Evolutionary conservation across 2,888 invertebrate genomes (phyloP).

Genomic region (Drosophila gaucha): DNA sequence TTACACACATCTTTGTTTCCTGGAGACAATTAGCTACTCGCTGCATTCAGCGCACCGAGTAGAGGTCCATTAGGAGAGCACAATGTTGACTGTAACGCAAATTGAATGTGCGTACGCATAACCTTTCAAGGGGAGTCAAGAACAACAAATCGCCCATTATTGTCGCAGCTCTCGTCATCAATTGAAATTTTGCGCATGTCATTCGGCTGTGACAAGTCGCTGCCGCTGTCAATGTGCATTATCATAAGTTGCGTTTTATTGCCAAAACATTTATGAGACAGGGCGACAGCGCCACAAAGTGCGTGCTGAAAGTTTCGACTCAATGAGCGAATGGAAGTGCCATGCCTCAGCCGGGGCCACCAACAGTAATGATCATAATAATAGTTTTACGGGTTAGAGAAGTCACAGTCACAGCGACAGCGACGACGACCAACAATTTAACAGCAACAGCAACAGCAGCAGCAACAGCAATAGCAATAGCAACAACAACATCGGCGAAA

Average conservation of each 20-base stretch:
- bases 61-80: neutral
- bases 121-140: conserved; percentile 14
- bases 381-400: conserved; percentile 77
- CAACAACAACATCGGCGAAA: conserved; percentile 54
- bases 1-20: neutral
- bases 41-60: neutral
- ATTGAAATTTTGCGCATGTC: conserved; percentile 63
- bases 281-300: conserved; percentile 58
- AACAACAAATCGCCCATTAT: conserved; percentile 55
- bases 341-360: conserved; percentile 3
- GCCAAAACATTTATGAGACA: conserved; percentile 76
- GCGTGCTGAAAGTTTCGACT: conserved; percentile 62
- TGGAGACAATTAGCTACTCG: neutral
- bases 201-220: conserved; percentile 53
- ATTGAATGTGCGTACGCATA: conserved; percentile 33
- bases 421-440: conserved; percentile 67
- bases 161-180: conserved; percentile 68
- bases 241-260: conserved; percentile 75
- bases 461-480: conserved; percentile 53
- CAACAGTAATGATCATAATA: conserved; percentile 71
- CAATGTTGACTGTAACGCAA: conserved; percentile 2
- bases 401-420: conserved; percentile 71
- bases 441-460: conserved; percentile 55
- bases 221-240: conserved; percentile 65
- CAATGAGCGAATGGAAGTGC: neutral